Evolutionary conservation across 2,113 vertebrate genomes (phyloP), one percentile per base, ranked within the genome.

Genomic region (Takifugu flavidus): DNA sequence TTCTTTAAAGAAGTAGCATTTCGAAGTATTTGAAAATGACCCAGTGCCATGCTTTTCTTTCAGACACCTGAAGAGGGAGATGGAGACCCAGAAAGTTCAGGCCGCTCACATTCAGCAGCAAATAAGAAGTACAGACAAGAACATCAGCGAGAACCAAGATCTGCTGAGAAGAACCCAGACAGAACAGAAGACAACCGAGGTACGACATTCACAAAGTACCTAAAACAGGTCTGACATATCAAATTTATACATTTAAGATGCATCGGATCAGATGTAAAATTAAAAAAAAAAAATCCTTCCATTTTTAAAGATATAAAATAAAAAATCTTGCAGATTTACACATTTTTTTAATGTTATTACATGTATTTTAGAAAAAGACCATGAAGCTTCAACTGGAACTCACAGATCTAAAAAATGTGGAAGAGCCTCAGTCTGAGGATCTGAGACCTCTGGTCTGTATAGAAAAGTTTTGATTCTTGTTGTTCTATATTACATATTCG

Each of bases 341-440:
- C 4, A 39, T 39, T 6, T 39, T 39, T 39, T 20, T 20, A 20
- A 27, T 51, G 0, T 13, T 54, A 8, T 15, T 64, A 4, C 31
- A 4, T 58, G 55, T 59, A 50, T 86, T 86, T 44, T 65, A 98
- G 96, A 78, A 87, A 26, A 91, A 89, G 69, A 70, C 82, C 53
- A 92, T 86, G 62, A 92, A 85, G 85, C 56, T 85, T 56, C 74
- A 82, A 64, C 75, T 91, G 56, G 94, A 96, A 86, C 86, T 98
- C 75, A 80, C 66, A 1, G 95, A 98, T 64, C 87, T 98, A 49
- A 87, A 94, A 70, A 98, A 95, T 45, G 74, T 92, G 65, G 95
- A 98, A 65, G 95, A 98, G 71, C 93, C 93, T 26, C 93, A 95
- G 59, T 92, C 92, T 39, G 91, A 93, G 47, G 93, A 96, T 70